Base-by-base conservation (phyloP, 2,113 vertebrate genomes). In the Castor canadensis region DNA sequence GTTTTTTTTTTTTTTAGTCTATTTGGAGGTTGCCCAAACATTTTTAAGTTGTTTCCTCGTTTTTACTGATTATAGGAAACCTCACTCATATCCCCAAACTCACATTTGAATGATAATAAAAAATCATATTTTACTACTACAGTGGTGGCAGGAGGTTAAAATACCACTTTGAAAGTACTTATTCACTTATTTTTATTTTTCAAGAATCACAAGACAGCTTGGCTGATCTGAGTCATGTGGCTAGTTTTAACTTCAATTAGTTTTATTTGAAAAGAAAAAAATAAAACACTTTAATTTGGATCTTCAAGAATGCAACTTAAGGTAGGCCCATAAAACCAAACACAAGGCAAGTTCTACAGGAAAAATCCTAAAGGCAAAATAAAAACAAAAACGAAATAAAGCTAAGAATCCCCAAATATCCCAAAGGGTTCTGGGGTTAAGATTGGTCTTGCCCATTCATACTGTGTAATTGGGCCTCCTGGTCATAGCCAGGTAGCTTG, bases 61-160 rank as follows among this genome's bases (percentile, higher is more conserved):
- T 98, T 98, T 98, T 98, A 98, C 97, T 84, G 97, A 97, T 93
- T 97, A 95, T 94, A 97, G 94, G 96, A 98, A 98, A 98, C 54
- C 64, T 96, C 97, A 97, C 94, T 97, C 97, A 97, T 71, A 97
- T 98, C 97, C 97, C 97, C 94, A 97, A 98, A 98, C 96, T 98
- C 97, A 96, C 62, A 56, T 97, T 89, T 96, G 95, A 98, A 93
- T 97, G 97, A 98, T 92, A 96, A 97, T 96, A 96, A 98, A 98
- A 98, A 98, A 98, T 87, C 96, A 95, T 98, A 97, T 97, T 98
- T 98, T 83, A 95, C 87, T 96, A 85, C 24, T 93, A 79, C 88
- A 91, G 93, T 96, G 92, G 98, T 98, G 98, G 98, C 97, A 97
- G 96, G 94, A 98, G 97, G 97, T 93, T 98, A 98, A 98, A 98